Evolutionary conservation across 2,797 vertebrate species (phyloP), one percentile per base, ranked within the genome.

Genomic region (Acrocephalus scirpaceus): DNA sequence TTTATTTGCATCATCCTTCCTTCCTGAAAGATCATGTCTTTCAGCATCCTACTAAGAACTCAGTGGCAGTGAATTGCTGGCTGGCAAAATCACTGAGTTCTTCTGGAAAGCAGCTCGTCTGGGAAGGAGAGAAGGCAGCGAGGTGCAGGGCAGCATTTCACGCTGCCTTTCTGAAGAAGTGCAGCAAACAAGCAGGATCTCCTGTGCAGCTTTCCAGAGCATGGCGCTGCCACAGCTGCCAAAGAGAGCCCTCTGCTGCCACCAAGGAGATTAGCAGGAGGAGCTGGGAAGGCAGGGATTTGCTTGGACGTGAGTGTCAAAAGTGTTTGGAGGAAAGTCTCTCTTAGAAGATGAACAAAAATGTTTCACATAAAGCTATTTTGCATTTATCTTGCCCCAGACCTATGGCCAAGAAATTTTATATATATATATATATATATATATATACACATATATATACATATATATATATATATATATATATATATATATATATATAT

Each of bases 221-320:
- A 15, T 13, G 13, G 21, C 2, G 1, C 22, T 78, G 36, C 16
- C 48, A 7, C 23, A 11, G 87, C 86, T 97, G 91, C 94, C 90
- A 79, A 34, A 83, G 92, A 92, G 95, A 94, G 91, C 91, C 95
- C 91, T 96, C 92, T 97, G 86, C 95, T 95, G 96, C 94, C 66
- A 2, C 12, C 26, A 25, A 42, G 80, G 44, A 61, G 67, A 54
- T 76, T 9, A 84, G 77, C 92, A 88, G 22, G 20, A 66, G 56
- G 25, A 44, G 22, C 53, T 62, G 23, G 10, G 8, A 56, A 71
- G 21, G 50, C 79, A 81, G 62, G 47, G 56, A 32, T 75, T 34
- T 40, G 20, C 58, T n/a, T 27, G 30, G 14, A 48, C 19, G 2
- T 1, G 0, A 50, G 9, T 1, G 9, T 60, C 70, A 53, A 7